Evolutionary conservation across 1,140 invertebrate species (phyloP).

Genomic region (Watersipora subatra): DNA sequence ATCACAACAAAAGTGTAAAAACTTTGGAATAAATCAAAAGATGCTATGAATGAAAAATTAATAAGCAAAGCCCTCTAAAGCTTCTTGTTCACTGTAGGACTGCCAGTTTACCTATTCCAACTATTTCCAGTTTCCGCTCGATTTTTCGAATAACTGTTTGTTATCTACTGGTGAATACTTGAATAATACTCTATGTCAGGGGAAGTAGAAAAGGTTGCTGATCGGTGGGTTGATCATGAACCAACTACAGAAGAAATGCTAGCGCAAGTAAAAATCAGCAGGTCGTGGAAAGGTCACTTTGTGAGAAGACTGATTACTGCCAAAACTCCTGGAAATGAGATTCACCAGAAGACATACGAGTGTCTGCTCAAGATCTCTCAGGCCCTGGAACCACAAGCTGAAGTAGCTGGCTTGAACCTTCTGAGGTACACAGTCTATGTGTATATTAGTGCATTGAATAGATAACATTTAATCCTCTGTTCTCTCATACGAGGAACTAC

Average conservation of each 20-base stretch:
- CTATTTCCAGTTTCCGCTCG: no score
- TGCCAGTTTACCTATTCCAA: no score
- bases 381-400: conserved; percentile 26
- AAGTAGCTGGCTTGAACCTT: conserved; percentile 28
- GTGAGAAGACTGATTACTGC: conserved; percentile 19
- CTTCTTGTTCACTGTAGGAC: no score
- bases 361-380: conserved; percentile 30
- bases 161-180: no score
- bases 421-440: conserved; percentile 35
- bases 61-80: no score
- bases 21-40: no score
- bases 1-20: no score
- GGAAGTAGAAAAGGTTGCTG: conserved; percentile 4
- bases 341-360: conserved; percentile 26
- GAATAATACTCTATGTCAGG: no score
- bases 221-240: conserved; percentile 14
- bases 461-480: not conserved
- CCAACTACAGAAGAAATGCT: conserved; percentile 29
- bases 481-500: not conserved
- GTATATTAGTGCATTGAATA: not conserved
- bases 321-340: conserved; percentile 22
- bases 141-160: no score
- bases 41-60: no score
- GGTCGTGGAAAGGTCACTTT: conserved; percentile 26
- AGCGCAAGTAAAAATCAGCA: conserved; percentile 32